Base-by-base conservation (phyloP, 2,113 vertebrate genomes). In the Herpetotheres cachinnans region DNA sequence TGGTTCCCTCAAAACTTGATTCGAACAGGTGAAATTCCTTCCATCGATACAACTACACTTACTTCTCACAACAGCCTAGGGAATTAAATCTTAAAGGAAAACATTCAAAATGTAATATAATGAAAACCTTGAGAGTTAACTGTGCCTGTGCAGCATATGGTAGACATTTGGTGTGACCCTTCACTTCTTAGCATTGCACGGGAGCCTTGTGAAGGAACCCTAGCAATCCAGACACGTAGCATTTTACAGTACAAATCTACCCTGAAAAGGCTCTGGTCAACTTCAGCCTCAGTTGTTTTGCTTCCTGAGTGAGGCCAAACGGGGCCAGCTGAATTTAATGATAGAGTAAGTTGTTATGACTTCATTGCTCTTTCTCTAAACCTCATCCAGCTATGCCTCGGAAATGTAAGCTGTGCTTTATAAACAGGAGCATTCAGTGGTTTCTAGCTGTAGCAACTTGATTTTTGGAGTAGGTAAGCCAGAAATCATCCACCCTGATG, bases 161-260 rank as follows among this genome's bases (percentile, higher is more conserved):
- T 84, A 93, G 93, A 94, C 80, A 89, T 97, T 97, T 97, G 90
- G 93, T 93, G 90, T 98, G 97, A 97, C 91, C 95, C 94, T 97
- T 94, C 69, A 63, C 47, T 47, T 96, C 90, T 95, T 97, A 90
- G 74, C 93, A 86, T 96, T 82, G 81, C 90, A 97, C 59, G 66
- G 97, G 91, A 97, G 97, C 94, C 92, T 95, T 96, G 95, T 93
- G 92, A 96, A 96, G 95, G 70, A 89, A 88, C 93, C 63, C 79
- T 84, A 95, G 97, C 82, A 82, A 85, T 27, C 30, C 67, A 21
- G 4, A 80, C 95, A 34, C 94, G 92, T 86, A 97, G 58, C 22
- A 54, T 76, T 91, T 95, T 73, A 52, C 22, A 50, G 62, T n/a
- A 85, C 38, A 93, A 80, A 58, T 77, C 49, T 88, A 42, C 32